Evolutionary conservation across 2,797 vertebrate species (phyloP).

Genomic region (Acestrorhynchus altus): DNA sequence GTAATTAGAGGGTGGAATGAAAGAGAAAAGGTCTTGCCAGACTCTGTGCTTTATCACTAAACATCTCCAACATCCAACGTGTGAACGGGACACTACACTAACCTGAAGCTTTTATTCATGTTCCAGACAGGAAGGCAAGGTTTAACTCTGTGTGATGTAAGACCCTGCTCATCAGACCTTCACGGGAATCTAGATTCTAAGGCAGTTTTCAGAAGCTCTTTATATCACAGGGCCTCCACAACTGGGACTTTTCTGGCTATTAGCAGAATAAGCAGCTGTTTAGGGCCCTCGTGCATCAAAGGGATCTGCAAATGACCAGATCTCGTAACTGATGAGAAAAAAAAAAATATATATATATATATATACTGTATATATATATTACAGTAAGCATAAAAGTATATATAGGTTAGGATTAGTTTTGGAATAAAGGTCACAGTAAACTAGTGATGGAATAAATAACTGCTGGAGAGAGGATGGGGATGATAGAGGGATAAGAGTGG

Average conservation of each 20-base stretch:
- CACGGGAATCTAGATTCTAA: not conserved
- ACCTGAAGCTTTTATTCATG: conserved; percentile 18
- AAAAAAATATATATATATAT: too few relatives aligned
- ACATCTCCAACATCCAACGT: not conserved
- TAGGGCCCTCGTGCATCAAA: too few relatives aligned
- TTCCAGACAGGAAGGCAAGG: conserved; percentile 1
- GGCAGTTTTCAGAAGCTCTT: not conserved
- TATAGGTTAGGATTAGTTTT: too few relatives aligned
- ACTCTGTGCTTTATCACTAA: conserved; percentile 15
- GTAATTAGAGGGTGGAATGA: conserved; percentile 37
- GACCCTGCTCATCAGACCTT: not conserved
- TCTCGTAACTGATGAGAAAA: too few relatives aligned
- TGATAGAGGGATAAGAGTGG: not conserved
- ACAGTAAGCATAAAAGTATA: too few relatives aligned
- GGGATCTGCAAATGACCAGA: too few relatives aligned
- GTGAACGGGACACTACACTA: not conserved
- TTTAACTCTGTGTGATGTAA: not conserved
- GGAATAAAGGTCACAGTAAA: too few relatives aligned
- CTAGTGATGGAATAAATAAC: not conserved
- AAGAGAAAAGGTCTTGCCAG: conserved; percentile 22
- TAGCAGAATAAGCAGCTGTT: too few relatives aligned
- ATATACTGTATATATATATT: too few relatives aligned
- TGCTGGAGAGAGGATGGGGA: not conserved
- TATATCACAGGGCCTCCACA: not conserved
- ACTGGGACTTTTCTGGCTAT: too few relatives aligned